phyloP scores from a whole-genome alignment of 2,113 vertebrate species.

The Bos taurus region DNA sequence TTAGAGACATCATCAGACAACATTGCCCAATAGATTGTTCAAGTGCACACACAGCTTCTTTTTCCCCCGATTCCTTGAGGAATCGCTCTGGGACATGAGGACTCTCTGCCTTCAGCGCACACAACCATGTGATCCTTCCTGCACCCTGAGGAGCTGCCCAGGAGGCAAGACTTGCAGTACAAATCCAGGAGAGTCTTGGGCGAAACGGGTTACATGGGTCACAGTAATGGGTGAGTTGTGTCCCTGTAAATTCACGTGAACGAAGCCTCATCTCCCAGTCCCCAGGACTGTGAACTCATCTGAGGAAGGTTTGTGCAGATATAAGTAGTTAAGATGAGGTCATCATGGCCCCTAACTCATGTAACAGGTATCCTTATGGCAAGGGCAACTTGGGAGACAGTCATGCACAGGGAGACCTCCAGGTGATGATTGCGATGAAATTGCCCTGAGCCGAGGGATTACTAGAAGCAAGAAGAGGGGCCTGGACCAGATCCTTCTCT shows the following conservation, averaged over 20 bases:
- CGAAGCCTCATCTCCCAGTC: fast-evolving
- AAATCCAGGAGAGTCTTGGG: neutral
- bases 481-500: neutral
- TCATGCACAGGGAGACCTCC: no score
- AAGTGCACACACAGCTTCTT: neutral
- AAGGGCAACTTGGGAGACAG: neutral
- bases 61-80: no score
- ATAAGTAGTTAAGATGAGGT: neutral
- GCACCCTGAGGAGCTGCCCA: neutral
- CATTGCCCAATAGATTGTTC: neutral
- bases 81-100: neutral
- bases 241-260: neutral
- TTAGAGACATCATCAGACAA: no score
- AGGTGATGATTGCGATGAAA: fast-evolving
- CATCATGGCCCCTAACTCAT: neutral
- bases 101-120: neutral
- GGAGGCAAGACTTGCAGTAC: neutral
- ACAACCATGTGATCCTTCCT: neutral
- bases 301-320: neutral
- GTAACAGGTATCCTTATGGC: neutral
- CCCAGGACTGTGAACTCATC: neutral
- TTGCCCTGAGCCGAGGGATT: neutral
- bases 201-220: neutral
- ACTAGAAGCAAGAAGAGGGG: neutral
- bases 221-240: neutral